Conservation (phyloP, 2,113 vertebrate species). For the Spheniscus mendiculus region DNA sequence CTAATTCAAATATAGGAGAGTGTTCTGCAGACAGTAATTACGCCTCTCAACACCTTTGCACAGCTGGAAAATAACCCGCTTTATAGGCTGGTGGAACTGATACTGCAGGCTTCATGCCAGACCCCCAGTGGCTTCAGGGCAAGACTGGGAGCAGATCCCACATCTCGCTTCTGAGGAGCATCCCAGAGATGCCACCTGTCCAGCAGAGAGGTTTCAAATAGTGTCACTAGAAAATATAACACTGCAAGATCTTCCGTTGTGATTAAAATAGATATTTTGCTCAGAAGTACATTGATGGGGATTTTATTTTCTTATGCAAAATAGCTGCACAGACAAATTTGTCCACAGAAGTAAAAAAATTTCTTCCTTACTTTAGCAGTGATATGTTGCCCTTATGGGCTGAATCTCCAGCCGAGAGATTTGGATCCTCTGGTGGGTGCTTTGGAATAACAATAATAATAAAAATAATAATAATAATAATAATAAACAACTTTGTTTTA, state of each 20-base stretch:
- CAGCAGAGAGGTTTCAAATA: neutral
- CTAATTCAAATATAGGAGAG: neutral
- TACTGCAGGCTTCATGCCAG: neutral
- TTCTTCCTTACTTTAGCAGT: neutral
- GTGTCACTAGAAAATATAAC: neutral
- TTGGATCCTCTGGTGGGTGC: neutral
- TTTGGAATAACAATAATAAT: neutral
- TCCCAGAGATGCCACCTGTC: neutral
- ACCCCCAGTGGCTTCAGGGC: rapidly evolving
- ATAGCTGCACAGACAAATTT: neutral
- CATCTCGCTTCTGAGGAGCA: neutral
- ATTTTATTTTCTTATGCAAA: neutral
- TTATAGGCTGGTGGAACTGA: neutral
- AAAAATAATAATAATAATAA: too few relatives aligned
- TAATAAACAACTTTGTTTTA: too few relatives aligned
- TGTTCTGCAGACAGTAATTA: neutral
- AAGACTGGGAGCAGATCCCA: neutral
- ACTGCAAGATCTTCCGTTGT: rapidly evolving
- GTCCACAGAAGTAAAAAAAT: neutral
- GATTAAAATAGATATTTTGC: neutral
- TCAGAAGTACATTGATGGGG: neutral
- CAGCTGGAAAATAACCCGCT: neutral
- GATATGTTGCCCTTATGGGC: neutral
- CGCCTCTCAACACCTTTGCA: neutral
- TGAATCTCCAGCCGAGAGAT: neutral